Conservation (phyloP, 2,797 vertebrate species). For the Lagocephalus sceleratus region DNA sequence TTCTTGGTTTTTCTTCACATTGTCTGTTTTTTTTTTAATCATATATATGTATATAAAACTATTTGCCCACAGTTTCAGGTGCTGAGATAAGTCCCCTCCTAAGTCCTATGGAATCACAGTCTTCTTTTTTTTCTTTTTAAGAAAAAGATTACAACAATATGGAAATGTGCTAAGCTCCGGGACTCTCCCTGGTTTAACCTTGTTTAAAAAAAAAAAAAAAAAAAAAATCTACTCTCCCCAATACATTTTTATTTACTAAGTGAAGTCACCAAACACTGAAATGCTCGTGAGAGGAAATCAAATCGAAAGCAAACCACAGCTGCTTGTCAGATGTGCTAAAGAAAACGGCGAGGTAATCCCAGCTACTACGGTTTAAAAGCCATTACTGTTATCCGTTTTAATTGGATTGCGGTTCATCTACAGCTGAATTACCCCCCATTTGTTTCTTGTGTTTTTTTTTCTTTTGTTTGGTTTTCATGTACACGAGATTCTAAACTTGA, state of each 20-base stretch:
- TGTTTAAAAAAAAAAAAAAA: too few relatives aligned
- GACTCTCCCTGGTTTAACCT: constrained; percentile 70
- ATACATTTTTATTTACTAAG: constrained; percentile 69
- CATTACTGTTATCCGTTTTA: constrained; percentile 69
- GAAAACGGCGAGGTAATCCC: constrained; percentile 68
- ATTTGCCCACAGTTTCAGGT: constrained; percentile 71
- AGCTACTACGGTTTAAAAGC: constrained; percentile 75
- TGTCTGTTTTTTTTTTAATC: constrained; percentile 48
- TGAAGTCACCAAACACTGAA: constrained; percentile 78
- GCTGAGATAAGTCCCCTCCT: constrained; percentile 66
- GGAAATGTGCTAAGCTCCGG: constrained; percentile 81
- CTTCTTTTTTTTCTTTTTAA: constrained; percentile 63
- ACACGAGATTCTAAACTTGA: constrained; percentile 64
- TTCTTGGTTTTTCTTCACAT: constrained; percentile 68
- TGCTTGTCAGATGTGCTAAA: constrained; percentile 58
- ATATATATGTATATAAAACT: constrained; percentile 72
- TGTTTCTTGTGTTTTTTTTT: too few relatives aligned
- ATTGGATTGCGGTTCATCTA: constrained; percentile 75
- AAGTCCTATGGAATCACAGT: constrained; percentile 81
- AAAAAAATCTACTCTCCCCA: constrained; percentile 69
- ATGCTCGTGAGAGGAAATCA: constrained; percentile 68
- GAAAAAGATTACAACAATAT: constrained; percentile 73
- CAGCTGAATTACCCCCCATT: constrained; percentile 68
- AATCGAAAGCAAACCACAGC: constrained; percentile 73
- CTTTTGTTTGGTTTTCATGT: constrained; percentile 70